These are phyloP conservation scores for Piaya cayana DNA, from an alignment of 2,113 vertebrate species.

Conservation along the genomic window DNA sequence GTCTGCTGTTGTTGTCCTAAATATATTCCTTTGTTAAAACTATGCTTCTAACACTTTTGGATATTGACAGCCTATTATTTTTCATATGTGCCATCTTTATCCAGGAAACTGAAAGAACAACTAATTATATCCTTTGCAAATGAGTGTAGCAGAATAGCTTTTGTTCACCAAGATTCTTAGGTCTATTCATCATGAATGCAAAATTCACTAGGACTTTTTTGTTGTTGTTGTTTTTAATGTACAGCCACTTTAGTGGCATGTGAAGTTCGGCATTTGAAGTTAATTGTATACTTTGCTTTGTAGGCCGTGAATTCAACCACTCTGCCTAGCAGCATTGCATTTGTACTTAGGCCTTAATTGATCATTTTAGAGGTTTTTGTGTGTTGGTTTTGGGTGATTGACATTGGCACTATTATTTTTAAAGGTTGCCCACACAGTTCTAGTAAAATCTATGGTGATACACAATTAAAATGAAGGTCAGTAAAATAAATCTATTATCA, in stretches of 20 bases:
- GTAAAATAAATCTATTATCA: constrained; percentile 57
- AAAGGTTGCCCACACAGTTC: constrained; percentile 16
- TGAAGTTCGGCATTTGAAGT: constrained; percentile 71
- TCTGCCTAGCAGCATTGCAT: background rate
- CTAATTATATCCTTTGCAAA: constrained; percentile 85
- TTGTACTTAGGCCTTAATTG: constrained; percentile 43
- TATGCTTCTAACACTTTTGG: constrained; percentile 60
- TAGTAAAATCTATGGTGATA: background rate
- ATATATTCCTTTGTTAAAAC: constrained; percentile 68
- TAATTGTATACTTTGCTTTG: constrained; percentile 73
- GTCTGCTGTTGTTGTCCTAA: constrained; percentile 64
- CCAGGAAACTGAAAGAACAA: constrained; percentile 73
- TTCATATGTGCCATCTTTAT: constrained; percentile 72
- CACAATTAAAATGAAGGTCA: constrained; percentile 51
- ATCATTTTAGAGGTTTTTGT: constrained; percentile 24
- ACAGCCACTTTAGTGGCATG: constrained; percentile 20
- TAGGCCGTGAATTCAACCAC: constrained; percentile 49
- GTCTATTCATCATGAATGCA: constrained; percentile 66
- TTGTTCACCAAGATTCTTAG: constrained; percentile 69
- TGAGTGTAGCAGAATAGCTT: constrained; percentile 69
- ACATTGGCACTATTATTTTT: constrained; percentile 40
- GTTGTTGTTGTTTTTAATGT: constrained; percentile 34
- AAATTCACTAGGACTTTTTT: constrained; percentile 9
- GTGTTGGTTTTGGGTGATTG: constrained; percentile 32
- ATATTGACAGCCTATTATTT: constrained; percentile 80